A percentile compares a stretch with the other conserved stretches of the same genome.
These are phyloP conservation scores for Gonocerus acuteangulatus DNA, from an alignment of 2,888 invertebrate species.

Conservation along the genomic window DNA sequence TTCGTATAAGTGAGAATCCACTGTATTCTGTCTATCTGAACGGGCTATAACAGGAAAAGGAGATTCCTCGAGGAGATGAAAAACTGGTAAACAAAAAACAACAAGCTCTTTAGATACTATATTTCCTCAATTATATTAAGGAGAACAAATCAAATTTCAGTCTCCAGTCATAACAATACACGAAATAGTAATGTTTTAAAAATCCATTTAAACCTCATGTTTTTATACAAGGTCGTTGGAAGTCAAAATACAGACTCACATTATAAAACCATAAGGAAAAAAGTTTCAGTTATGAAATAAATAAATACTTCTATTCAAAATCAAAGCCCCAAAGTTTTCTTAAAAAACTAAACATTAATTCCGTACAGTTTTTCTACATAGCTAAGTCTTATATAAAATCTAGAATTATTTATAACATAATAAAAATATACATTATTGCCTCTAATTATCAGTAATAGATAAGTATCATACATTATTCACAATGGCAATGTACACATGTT, in stretches of 20 bases:
- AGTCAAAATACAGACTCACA: slow-evolving; percentile 11
- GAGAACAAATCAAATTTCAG: slow-evolving; percentile 10
- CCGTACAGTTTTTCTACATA: not conserved
- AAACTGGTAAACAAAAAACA: no score
- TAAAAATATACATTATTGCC: slow-evolving; percentile 25
- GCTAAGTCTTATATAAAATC: slow-evolving; percentile 24
- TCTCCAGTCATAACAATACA: not conserved
- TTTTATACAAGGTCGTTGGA: not conserved
- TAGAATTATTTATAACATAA: slow-evolving; percentile 20
- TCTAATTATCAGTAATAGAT: slow-evolving; percentile 12
- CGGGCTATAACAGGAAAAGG: no score
- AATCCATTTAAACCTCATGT: not conserved
- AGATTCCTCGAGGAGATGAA: no score
- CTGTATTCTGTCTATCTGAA: no score
- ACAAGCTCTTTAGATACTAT: not conserved
- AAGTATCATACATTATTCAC: slow-evolving; percentile 17
- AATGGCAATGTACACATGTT: slow-evolving; percentile 13
- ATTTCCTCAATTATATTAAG: not conserved
- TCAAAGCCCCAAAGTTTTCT: slow-evolving; percentile 3
- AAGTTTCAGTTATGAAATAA: slow-evolving; percentile 1
- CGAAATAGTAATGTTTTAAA: not conserved
- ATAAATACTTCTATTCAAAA: not conserved
- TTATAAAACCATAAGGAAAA: not conserved
- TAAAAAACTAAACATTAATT: slow-evolving; percentile 3
- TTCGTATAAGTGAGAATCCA: no score